Evolutionary conservation across 2,797 vertebrate genomes (phyloP), one percentile per base, ranked within the genome.

Genomic region (Lithobates pipiens): DNA sequence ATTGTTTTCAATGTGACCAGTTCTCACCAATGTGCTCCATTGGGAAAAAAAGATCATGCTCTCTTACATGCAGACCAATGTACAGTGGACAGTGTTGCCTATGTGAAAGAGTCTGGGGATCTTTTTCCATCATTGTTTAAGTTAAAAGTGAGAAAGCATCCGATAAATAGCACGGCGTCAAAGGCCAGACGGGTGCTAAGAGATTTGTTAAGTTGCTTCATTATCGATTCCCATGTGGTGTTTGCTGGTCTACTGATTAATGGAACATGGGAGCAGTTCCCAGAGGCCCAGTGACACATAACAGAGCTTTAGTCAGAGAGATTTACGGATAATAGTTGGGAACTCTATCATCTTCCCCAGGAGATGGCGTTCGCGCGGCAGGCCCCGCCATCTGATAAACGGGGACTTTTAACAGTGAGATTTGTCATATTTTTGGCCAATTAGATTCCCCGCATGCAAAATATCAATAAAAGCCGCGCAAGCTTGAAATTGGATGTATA

Each of bases 381-480:
- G 81, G 21, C 29, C 18, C 11, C 16, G 10, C 11, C 32, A 8
- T 25, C 36, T n/a, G 44, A 83, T n/a, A 67, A 83, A 34, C 8
- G 2, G 65, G 61, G 29, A 57, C 27, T 10, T 23, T 46, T 76
- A 27, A 50, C 32, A 7, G 34, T 25, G 15, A 18, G 10, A 44
- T 63, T 23, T n/a, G 34, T 76, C 81, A 76, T 57, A 76, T 77
- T 83, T 76, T 68, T 4, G 71, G 63, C 39, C 3, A 39, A 46
- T 21, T 44, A 34, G 63, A 44, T 13, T 18, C 61, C 65, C 44
- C 11, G 16, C 25, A 32, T 13, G 57, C 71, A 39, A 32, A 32
- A 36, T 70, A 50, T 83, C 73, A 76, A 69, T 83, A 76, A 83
- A 68, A 83, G 29, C 39, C n/a, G 61, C 18, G 72, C 74, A 46